These are phyloP conservation scores for Pardalotus punctatus DNA, from an alignment of 2,113 vertebrate species.

Conservation along the genomic window DNA sequence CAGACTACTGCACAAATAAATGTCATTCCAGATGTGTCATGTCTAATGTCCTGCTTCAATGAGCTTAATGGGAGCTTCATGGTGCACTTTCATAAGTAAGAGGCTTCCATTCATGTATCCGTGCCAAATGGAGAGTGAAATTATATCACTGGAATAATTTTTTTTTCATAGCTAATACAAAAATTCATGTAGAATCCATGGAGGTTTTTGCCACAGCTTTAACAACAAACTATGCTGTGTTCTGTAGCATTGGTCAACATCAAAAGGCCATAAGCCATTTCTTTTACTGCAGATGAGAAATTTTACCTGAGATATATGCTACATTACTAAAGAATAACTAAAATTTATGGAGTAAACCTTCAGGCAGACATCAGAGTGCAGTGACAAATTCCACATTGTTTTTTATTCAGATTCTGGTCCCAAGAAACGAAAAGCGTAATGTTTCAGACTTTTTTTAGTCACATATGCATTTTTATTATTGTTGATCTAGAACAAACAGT, in stretches of 20 bases:
- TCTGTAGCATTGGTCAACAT: background rate
- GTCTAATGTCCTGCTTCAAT: background rate
- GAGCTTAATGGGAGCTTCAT: background rate
- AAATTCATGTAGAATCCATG: background rate
- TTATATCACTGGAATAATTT: background rate
- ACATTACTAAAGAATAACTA: background rate
- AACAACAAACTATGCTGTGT: background rate
- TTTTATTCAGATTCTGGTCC: background rate
- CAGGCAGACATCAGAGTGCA: background rate
- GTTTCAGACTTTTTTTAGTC: background rate
- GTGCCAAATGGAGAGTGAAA: background rate
- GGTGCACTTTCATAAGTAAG: background rate
- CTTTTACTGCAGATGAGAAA: background rate
- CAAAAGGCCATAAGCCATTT: background rate
- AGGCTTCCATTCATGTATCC: background rate
- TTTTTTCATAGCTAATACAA: background rate
- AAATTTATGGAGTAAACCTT: background rate
- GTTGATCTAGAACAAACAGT: background rate
- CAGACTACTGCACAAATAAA: background rate
- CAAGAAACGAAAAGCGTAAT: background rate
- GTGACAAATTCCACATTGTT: background rate
- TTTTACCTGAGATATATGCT: background rate
- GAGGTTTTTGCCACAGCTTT: background rate
- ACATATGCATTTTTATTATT: background rate
- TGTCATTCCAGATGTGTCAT: background rate